Base-by-base conservation (phyloP, 2,797 vertebrate genomes). In the Sebastes trivittatus region DNA sequence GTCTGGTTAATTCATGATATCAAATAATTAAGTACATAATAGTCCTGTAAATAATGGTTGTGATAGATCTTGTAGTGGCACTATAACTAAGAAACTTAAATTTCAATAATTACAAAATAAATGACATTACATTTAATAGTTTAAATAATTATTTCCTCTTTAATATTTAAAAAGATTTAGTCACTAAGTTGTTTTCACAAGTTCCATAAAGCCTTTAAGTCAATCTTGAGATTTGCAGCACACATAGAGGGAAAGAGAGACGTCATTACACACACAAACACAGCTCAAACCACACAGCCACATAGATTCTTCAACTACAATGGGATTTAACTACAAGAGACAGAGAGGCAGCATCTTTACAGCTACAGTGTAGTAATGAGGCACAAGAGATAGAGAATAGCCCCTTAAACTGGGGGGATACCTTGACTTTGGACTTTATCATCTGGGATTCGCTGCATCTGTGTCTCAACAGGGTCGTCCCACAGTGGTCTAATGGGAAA, bases 391-490 rank as follows among this genome's bases (percentile, higher is more conserved):
- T 88, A 97, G 95, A 97, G 95, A 97, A 95, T 92, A 93, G 95
- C 96, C 96, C 96, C 96, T 96, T 96, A 93, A 94, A 95, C 92
- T 96, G 88, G 87, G 89, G 96, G 97, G 97, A 97, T 99, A 99
- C 98, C 98, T 99, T 98, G 97, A 97, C 96, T 95, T 96, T 82
- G 97, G 94, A 97, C 97, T 97, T 97, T 98, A 95, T 99, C 97
- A 72, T 97, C 98, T 94, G 97, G 98, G 95, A 99, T 98, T 97
- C 97, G 97, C 95, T 99, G 97, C 97, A 99, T 99, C 97, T 98
- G 98, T 96, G 98, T 99, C 97, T 99, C 98, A 97, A 98, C 95
- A 93, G 98, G 97, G 94, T 98, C 97, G 92, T 99, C 97, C 98
- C 97, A 98, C 95, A 97, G 96, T 92, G 98, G 98, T 96, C 97